Base-by-base conservation (phyloP, 2,113 vertebrate genomes). In the Toxotes jaculatrix region DNA sequence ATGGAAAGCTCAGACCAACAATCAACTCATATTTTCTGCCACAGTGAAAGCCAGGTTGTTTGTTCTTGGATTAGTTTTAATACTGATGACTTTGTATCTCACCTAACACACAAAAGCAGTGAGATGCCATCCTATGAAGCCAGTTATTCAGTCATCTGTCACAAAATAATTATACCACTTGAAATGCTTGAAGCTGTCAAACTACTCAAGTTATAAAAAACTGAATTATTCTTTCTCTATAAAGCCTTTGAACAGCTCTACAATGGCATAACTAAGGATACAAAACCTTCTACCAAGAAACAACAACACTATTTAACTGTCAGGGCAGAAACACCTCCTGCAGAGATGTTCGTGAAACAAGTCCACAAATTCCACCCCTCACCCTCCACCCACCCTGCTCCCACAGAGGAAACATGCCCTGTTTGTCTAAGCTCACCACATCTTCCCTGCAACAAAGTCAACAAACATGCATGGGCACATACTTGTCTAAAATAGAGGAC, bases 351-450 rank as follows among this genome's bases (percentile, higher is more conserved):
- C 17, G 40, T 82, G 87, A 90, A 91, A 71, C 42, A 16, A 84
- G 81, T 86, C 53, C 77, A 83, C 83, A 81, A 63, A 82, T 77
- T 80, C 69, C 49, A 27, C 68, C 59, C 55, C 62, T 77, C 59
- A 23, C 74, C 72, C 51, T 80, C 65, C 67, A 63, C 84, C 87
- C 80, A 82, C 85, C 79, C 72, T 60, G 23, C 85, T 82, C 87
- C 75, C 88, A 86, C 79, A 87, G 77, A 87, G 80, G 82, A 93
- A 93, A 64, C 83, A 82, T 90, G 90, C 79, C 77, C 71, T 86
- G 87, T 93, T 93, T 93, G 88, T 90, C 74, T 89, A 77, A 80
- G 83, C 81, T 93, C 78, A 91, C 92, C 91, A 84, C 89, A 93
- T 90, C 83, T 77, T 87, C 81, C 69, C 51, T 88, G 82, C 79